A percentile compares a stretch with the other conserved stretches of the same genome.
These are phyloP conservation scores for Pelobates cultripes DNA, from an alignment of 2,797 vertebrate species.

Conservation along the genomic window DNA sequence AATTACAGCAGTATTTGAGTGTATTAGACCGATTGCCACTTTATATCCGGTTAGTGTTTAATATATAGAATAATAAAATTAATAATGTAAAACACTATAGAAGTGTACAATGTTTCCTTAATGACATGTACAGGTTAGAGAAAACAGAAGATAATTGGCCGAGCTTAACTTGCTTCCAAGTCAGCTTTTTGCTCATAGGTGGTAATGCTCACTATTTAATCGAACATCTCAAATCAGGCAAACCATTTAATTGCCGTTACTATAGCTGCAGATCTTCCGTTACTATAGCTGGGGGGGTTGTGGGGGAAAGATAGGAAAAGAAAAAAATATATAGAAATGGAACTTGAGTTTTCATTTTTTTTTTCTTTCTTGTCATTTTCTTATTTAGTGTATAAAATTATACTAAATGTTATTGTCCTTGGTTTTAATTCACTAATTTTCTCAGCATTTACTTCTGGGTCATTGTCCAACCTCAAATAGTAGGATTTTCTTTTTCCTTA, in stretches of 20 bases:
- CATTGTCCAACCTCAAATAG: not conserved
- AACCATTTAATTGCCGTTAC: not conserved
- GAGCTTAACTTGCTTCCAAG: no score
- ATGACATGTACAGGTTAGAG: not conserved
- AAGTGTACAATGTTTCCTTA: not conserved
- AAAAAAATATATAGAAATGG: conserved; percentile 1
- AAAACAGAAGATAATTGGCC: not conserved
- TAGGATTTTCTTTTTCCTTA: not conserved
- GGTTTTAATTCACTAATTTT: not conserved
- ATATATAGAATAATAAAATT: not conserved
- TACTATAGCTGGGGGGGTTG: no score
- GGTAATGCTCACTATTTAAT: no score
- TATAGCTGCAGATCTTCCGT: not conserved
- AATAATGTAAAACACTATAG: not conserved
- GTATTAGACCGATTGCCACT: not conserved
- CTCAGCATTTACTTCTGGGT: not conserved
- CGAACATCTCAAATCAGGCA: not conserved
- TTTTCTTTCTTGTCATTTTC: no score
- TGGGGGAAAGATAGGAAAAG: no score
- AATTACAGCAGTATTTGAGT: not conserved
- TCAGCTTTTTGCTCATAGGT: no score
- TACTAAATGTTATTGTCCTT: conserved; percentile 9
- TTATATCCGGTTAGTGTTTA: not conserved
- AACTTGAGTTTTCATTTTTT: not conserved
- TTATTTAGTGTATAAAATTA: conserved; percentile 4